phyloP scores from a whole-genome alignment of 2,797 vertebrate species.

The Hydrophis major region DNA sequence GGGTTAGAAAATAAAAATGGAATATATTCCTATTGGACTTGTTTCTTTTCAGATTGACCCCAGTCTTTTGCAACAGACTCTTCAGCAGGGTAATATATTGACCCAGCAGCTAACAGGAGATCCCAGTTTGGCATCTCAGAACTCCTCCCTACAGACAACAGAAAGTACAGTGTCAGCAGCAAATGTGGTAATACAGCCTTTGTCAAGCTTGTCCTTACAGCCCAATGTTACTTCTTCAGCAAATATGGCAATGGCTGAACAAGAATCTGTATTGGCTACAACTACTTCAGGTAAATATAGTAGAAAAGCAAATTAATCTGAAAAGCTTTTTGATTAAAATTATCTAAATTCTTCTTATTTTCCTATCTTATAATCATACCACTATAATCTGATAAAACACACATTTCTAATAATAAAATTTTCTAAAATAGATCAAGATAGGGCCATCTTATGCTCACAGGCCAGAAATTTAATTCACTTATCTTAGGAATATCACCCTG shows the following conservation, averaged over 20 bases:
- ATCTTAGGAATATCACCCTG: not conserved
- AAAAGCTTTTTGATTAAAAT: not conserved
- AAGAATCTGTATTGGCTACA: constrained; percentile 76
- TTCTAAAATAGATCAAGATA: not conserved
- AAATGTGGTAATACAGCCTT: constrained; percentile 91
- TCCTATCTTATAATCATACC: not conserved
- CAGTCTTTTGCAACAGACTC: constrained; percentile 88
- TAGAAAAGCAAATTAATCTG: not conserved
- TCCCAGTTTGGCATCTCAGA: constrained; percentile 73
- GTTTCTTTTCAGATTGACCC: constrained; percentile 85
- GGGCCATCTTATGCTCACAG: not conserved
- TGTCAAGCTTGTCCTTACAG: constrained; percentile 87
- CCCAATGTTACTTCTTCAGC: constrained; percentile 76
- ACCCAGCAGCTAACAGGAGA: constrained; percentile 85
- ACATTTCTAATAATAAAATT: not conserved
- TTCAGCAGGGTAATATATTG: constrained; percentile 87
- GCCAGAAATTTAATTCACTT: not conserved
- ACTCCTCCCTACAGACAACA: constrained; percentile 73
- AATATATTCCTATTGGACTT: not conserved
- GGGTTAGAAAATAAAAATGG: not conserved
- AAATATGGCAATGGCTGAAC: constrained; percentile 84
- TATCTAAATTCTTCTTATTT: not conserved
- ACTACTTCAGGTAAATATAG: constrained; percentile 70
- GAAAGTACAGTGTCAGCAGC: constrained; percentile 81
- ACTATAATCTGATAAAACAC: not conserved